These are phyloP conservation scores for Cordylochernes scorpioides DNA, from an alignment of 2,888 invertebrate genomes.

Conservation along the genomic window DNA sequence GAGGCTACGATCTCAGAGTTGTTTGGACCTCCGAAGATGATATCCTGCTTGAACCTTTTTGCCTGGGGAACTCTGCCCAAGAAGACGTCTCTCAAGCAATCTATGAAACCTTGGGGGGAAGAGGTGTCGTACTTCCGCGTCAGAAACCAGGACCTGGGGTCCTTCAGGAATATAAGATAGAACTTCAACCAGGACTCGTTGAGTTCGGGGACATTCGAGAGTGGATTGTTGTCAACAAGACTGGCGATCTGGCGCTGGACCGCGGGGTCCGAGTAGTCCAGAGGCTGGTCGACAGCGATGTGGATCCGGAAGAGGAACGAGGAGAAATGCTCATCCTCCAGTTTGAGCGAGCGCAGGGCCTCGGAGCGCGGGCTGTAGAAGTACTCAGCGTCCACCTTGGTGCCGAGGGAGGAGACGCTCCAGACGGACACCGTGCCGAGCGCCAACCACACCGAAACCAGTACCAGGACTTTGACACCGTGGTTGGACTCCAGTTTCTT, in stretches of 20 bases:
- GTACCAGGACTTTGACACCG: no score
- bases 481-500: no score
- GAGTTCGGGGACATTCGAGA: slow-evolving; percentile 45
- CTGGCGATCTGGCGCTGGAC: slow-evolving; percentile 47
- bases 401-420: no score
- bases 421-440: no score
- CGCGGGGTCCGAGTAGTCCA: slow-evolving; percentile 50
- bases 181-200: slow-evolving; percentile 68
- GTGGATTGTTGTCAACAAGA: no score
- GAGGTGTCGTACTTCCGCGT: slow-evolving; percentile 41
- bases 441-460: no score
- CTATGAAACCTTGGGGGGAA: slow-evolving; percentile 40
- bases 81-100: slow-evolving; percentile 39
- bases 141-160: slow-evolving; percentile 32
- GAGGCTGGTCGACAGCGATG: slow-evolving; percentile 47
- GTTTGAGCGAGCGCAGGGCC: no score
- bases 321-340: no score
- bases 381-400: no score
- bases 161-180: slow-evolving; percentile 46
- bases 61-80: slow-evolving; percentile 8
- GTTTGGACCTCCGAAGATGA: slow-evolving; percentile 46
- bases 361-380: no score
- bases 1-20: slow-evolving; percentile 49
- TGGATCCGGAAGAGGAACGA: no score
- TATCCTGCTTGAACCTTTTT: slow-evolving; percentile 42